phyloP scores from a whole-genome alignment of 2,888 invertebrate genomes.

The Dilophus febrilis region DNA sequence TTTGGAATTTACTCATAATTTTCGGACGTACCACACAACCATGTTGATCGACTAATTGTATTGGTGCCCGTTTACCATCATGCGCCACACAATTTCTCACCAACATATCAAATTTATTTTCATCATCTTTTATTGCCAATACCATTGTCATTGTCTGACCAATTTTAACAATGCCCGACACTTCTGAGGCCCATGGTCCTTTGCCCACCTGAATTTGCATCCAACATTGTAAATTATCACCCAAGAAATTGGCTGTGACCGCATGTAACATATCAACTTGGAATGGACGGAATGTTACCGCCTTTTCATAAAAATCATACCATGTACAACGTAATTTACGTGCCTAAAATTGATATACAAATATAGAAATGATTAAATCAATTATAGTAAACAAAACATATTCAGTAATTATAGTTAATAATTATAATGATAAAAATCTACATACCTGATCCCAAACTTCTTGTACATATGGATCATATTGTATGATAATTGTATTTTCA shows the following conservation, averaged over 20 bases:
- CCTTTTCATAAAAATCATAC: conserved; percentile 93
- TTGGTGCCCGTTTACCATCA: conserved; percentile 83
- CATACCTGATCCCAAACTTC: conserved; percentile 82
- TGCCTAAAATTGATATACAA: conserved; percentile 27
- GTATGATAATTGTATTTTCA: conserved; percentile 87
- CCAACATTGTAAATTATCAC: conserved; percentile 91
- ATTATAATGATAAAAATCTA: not conserved
- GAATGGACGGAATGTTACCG: conserved; percentile 87
- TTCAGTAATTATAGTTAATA: not conserved
- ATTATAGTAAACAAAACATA: not conserved
- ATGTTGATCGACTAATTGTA: conserved; percentile 82
- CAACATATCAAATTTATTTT: conserved; percentile 90
- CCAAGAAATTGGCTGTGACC: conserved; percentile 87
- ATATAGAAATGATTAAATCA: not conserved
- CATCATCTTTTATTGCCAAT: conserved; percentile 85
- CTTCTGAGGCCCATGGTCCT: conserved; percentile 94
- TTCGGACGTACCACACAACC: conserved; percentile 87
- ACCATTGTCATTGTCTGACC: conserved; percentile 97
- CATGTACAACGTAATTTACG: conserved; percentile 83
- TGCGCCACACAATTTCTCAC: conserved; percentile 89
- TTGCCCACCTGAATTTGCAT: conserved; percentile 96
- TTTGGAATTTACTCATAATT: conserved; percentile 91
- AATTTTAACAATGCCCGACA: conserved; percentile 87
- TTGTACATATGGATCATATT: conserved; percentile 87
- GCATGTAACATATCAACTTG: conserved; percentile 92